These are phyloP conservation scores for Drosophila planitibia DNA, from an alignment of 2,888 invertebrate species.

Conservation along the genomic window DNA sequence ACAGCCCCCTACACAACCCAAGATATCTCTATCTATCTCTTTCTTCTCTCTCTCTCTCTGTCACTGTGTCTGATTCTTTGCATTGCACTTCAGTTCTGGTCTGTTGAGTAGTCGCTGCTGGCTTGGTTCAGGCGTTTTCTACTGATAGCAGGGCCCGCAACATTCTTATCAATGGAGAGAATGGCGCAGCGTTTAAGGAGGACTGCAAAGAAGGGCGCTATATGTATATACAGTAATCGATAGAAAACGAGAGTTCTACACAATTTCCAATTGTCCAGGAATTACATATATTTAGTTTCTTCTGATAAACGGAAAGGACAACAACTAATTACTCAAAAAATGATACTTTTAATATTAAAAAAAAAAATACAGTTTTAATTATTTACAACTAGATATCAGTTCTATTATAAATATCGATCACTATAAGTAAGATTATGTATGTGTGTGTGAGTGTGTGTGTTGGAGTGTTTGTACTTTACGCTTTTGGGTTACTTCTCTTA, in stretches of 20 bases:
- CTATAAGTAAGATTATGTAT: not conserved
- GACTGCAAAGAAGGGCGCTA: slow-evolving; percentile 23
- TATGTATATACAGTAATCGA: not conserved
- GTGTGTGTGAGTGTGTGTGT: slow-evolving; percentile 6
- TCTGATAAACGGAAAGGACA: not conserved
- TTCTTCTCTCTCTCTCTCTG: not conserved
- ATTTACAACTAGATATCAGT: not conserved
- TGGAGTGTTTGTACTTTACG: slow-evolving; percentile 24
- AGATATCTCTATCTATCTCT: not conserved
- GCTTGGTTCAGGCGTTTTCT: slow-evolving; percentile 13
- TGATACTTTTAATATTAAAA: not conserved
- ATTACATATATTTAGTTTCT: not conserved
- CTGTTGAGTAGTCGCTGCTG: slow-evolving; percentile 10
- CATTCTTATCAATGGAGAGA: slow-evolving; percentile 39
- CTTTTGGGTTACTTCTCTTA: slow-evolving; percentile 30
- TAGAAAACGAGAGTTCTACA: not conserved
- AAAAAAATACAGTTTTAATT: not conserved
- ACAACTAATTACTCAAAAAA: not conserved
- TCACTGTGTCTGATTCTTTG: not conserved
- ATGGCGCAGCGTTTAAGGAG: slow-evolving; percentile 28
- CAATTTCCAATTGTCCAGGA: not conserved
- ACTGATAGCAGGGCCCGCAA: slow-evolving; percentile 29
- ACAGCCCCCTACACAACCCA: not conserved
- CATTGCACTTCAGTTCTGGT: slow-evolving; percentile 31
- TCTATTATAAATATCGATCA: not conserved